Evolutionary conservation across 2,888 invertebrate species (phyloP).

Genomic region (Lobophora halterata): DNA sequence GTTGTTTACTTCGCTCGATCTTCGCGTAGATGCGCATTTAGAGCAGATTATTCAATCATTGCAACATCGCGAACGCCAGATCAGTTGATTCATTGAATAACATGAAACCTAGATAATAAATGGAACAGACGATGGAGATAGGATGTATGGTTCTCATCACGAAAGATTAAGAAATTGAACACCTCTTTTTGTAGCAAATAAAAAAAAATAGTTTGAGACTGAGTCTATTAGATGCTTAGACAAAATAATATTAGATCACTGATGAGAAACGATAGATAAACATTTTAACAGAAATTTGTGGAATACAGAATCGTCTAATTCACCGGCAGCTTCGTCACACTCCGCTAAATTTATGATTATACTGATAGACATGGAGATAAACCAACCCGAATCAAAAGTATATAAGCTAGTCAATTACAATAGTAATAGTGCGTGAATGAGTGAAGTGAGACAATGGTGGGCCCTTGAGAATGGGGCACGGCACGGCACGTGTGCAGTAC

Average conservation of each 20-base stretch:
- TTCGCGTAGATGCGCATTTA: conserved; percentile 1
- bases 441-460: conserved; percentile 4
- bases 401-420: conserved; percentile 1
- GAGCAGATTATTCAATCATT: conserved; percentile 19
- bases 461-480: conserved; percentile 23
- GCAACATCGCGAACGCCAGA: conserved; percentile 17
- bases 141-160: conserved; percentile 22
- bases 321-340: conserved; percentile 17
- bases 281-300: too few species aligned
- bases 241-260: too few species aligned
- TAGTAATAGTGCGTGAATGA: conserved; percentile 1
- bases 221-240: too few species aligned
- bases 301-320: too few species aligned
- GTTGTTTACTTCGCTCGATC: conserved; percentile 4
- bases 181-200: too few species aligned
- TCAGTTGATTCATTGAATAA: conserved; percentile 18
- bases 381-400: neutral
- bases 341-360: conserved; percentile 12
- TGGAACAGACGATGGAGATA: conserved; percentile 40
- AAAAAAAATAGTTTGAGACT: too few species aligned
- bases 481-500: conserved; percentile 19
- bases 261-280: too few species aligned
- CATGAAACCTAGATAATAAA: conserved; percentile 31
- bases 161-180: too few species aligned
- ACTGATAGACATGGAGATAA: too few species aligned